Evolutionary conservation across 2,113 vertebrate species (phyloP).

Genomic region (Corydoras sp.): DNA sequence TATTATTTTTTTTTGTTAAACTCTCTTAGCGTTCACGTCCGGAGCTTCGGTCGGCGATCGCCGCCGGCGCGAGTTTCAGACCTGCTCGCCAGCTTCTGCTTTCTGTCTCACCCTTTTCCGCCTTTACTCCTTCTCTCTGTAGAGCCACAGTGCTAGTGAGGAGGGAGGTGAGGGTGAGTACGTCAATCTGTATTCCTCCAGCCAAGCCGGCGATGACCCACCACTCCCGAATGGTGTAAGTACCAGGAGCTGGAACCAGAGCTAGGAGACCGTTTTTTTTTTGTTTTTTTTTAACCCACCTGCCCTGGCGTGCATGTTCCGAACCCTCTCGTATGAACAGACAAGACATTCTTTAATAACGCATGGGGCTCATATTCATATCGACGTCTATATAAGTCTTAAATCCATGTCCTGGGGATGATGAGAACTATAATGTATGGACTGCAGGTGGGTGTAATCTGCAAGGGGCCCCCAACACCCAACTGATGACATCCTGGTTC

Average conservation of each 20-base stretch:
- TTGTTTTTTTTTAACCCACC: no score
- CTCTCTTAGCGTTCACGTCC: neutral
- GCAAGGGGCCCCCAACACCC: no score
- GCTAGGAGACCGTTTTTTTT: neutral
- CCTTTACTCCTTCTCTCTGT: slow-evolving; percentile 60
- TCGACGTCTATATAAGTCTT: no score
- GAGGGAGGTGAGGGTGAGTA: slow-evolving; percentile 79
- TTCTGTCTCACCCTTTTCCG: slow-evolving; percentile 67
- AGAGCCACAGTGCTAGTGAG: slow-evolving; percentile 73
- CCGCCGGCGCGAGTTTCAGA: neutral
- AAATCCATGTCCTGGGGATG: no score
- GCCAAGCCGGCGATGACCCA: slow-evolving; percentile 72
- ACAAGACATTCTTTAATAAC: no score
- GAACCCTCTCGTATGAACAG: no score
- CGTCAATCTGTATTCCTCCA: slow-evolving; percentile 76
- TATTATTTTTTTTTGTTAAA: no score
- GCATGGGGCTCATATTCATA: no score
- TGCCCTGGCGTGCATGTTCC: neutral
- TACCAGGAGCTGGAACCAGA: slow-evolving; percentile 46
- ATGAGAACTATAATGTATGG: no score
- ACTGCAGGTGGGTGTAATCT: no score
- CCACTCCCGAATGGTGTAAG: slow-evolving; percentile 73
- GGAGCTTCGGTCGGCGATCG: slow-evolving; percentile 1
- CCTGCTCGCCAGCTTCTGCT: slow-evolving; percentile 48
- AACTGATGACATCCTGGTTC: no score